Percentiles rank a stretch among this genome's conserved stretches.
Conservation (phyloP, 2,797 vertebrate genomes). For the Anguilla pacifica region DNA sequence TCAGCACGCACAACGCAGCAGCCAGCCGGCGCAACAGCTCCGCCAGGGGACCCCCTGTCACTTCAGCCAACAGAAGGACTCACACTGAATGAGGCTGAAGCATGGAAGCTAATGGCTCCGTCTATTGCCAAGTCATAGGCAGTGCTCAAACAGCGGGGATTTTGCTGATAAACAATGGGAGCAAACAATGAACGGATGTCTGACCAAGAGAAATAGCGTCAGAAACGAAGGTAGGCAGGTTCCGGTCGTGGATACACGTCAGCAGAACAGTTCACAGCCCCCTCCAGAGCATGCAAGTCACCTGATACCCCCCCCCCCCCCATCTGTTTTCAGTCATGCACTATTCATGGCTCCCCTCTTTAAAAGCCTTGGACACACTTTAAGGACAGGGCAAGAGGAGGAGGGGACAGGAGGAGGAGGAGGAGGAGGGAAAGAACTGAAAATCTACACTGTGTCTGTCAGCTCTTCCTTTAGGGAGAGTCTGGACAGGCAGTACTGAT, state of each 20-base stretch:
- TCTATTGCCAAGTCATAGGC: background rate
- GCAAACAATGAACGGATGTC: background rate
- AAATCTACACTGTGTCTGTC: background rate
- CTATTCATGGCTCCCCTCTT: conserved; percentile 43
- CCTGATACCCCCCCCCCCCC: background rate
- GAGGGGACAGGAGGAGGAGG: background rate
- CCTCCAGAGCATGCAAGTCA: background rate
- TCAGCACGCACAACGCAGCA: background rate
- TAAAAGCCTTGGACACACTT: conserved; percentile 18
- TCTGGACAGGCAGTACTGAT: background rate
- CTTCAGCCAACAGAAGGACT: background rate
- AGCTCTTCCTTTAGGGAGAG: background rate
- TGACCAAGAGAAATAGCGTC: background rate
- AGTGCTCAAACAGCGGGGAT: background rate
- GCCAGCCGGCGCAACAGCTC: conserved; percentile 7
- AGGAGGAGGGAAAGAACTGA: background rate
- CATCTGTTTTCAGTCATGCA: conserved; percentile 46
- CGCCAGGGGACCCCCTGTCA: background rate
- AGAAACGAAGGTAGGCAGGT: background rate
- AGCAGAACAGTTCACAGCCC: background rate
- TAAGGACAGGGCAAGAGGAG: background rate
- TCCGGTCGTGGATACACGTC: background rate
- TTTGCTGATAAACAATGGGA: background rate
- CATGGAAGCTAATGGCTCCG: background rate
- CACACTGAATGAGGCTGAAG: conserved; percentile 20